Percentiles rank a stretch among this genome's conserved stretches.
phyloP scores from a whole-genome alignment of 2,113 vertebrate genomes.

The Panthera leo region DNA sequence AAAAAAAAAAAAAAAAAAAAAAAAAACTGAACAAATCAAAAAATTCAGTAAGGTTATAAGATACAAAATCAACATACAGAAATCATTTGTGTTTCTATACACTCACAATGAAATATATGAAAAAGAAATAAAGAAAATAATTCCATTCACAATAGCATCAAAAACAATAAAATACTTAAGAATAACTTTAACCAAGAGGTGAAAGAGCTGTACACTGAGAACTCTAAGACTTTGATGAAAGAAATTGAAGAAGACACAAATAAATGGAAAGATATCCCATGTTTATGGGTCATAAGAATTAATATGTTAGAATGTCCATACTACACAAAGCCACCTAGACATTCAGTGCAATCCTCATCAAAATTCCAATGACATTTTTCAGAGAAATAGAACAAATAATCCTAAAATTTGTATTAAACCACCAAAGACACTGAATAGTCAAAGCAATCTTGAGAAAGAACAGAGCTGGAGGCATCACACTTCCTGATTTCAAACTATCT shows the following conservation, averaged over 20 bases:
- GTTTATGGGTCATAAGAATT: background rate
- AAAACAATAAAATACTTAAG: background rate
- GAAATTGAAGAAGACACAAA: background rate
- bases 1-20: background rate
- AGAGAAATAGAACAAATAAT: background rate
- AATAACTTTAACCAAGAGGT: background rate
- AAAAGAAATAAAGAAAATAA: background rate
- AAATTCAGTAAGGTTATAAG: background rate
- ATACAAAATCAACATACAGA: slow-evolving; percentile 6
- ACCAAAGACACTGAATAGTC: background rate
- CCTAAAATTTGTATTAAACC: background rate
- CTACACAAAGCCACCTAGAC: background rate
- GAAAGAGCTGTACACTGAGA: background rate
- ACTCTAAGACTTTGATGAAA: background rate
- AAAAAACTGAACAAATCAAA: background rate
- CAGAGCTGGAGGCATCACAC: background rate
- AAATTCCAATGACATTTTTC: slow-evolving; percentile 9
- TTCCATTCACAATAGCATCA: background rate
- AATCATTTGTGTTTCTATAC: background rate
- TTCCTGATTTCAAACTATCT: background rate
- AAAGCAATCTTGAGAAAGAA: background rate
- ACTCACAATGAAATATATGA: background rate
- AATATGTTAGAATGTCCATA: background rate
- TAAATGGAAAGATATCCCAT: background rate
- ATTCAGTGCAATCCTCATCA: background rate